Base-by-base conservation (phyloP, 2,113 vertebrate species). In the Sinocyclocheilus rhinocerous region DNA sequence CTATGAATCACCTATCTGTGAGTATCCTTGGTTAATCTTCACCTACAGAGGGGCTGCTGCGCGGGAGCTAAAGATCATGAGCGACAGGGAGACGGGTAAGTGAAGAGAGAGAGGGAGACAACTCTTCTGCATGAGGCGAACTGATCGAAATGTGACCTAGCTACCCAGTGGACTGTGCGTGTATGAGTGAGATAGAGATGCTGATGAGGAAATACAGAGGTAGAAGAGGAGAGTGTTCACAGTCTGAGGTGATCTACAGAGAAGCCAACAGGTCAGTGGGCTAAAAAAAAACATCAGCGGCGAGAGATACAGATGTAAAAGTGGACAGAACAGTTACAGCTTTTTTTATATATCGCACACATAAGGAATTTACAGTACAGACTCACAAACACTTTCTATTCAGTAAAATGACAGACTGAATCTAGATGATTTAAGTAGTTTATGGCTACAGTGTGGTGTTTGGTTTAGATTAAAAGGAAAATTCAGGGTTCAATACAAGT, bases 161-260 rank as follows among this genome's bases (percentile, higher is more conserved):
- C 81, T 84, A 59, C 81, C 50, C 81, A 84, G 81, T 73, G 70
- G 80, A 76, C 67, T 81, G 76, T 69, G 65, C 16, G 24, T 16
- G 85, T 16, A 84, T 61, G 39, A 50, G 59, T 81, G 70, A 76
- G 84, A 76, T 63, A 85, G 80, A 86, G 72, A 83, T 45, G 84
- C 81, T 10, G 72, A 91, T 90, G 57, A 86, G 83, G 88, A 88
- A 87, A 88, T 83, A 89, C 87, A 52, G 67, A 90, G 91, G 88
- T 63, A 75, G 48, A 77, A 78, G 61, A 87, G 61, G 84, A 88
- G 88, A 90, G 42, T 81, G 48, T 50, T 91, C 87, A 76, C 81
- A 89, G 88, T 87, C 55, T 78, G 88, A 84, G 10, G 52, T 72
- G 61, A 81, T 81, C 12, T 48, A 65, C 18, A n/a, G 13, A 69